Evolutionary conservation across 2,797 vertebrate genomes (phyloP), one percentile per base, ranked within the genome.

Genomic region (Tauraco hartlaubi): DNA sequence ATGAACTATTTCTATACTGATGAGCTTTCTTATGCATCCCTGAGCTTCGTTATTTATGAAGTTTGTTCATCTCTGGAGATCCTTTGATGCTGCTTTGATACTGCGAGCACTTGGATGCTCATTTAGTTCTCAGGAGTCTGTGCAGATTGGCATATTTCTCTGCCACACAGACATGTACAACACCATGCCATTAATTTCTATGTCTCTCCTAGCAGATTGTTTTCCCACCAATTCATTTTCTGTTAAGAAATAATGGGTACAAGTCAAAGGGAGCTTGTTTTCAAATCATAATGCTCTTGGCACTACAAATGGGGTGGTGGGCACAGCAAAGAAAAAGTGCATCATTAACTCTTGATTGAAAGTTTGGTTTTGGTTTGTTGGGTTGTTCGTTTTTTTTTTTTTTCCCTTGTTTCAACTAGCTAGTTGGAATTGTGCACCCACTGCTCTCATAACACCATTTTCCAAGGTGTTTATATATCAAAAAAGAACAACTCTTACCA

Each of bases 11-110:
- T 82, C n/a, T 77, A 61, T 61, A 82, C 35, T 28, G 48, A 58
- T 76, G 41, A 92, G 68, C 19, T 80, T 75, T 68, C 88, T 85
- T 75, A 51, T 20, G 43, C 21, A 83, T 35, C 68, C 63, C 49
- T 4, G 12, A 68, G 62, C 75, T 88, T 90, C 63, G 55, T 92
- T 91, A 89, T 67, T 92, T 91, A 82, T 83, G 71, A 79, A 48
- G 8, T 54, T 39, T 62, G 29, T 46, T 92, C 72, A 54, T 82
- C 46, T 87, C 90, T 89, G 44, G 69, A 75, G 74, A 49, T 58
- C n/a, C 52, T 82, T 73, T 63, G 31, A 84, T 86, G 73, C 51
- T 76, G 43, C 67, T 94, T 78, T 75, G 64, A 73, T 64, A 55
- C 55, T 29, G 25, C 2, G 2, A 85, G 75, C 61, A 19, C 35